A percentile compares a stretch with the other conserved stretches of the same genome.
Evolutionary conservation across 2,888 invertebrate genomes (phyloP).

Genomic region (Chironomus riparius): DNA sequence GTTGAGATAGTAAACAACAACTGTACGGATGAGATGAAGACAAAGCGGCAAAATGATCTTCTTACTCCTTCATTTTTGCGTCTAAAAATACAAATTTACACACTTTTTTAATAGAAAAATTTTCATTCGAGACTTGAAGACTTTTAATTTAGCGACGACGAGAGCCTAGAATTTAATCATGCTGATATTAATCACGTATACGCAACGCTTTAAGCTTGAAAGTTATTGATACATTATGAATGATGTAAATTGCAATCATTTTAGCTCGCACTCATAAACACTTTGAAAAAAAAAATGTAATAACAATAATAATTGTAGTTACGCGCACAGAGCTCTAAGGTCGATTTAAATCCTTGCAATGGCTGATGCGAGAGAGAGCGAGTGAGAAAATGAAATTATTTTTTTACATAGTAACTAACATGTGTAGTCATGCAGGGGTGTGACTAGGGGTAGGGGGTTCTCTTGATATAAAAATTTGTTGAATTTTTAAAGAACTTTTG

Average conservation of each 20-base stretch:
- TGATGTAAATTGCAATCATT: neutral
- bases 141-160: neutral
- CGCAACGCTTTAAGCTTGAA: neutral
- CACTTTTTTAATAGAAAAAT: too few relatives aligned
- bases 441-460: too few relatives aligned
- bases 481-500: too few relatives aligned
- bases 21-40: neutral
- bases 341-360: neutral
- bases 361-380: neutral
- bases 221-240: neutral
- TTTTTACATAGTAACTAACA: too few relatives aligned
- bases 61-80: neutral
- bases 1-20: too few relatives aligned
- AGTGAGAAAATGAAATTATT: neutral
- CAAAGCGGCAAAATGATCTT: neutral
- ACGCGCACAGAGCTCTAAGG: neutral
- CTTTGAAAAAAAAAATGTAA: neutral
- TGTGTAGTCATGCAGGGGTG: too few relatives aligned
- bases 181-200: neutral
- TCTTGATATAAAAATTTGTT: too few relatives aligned
- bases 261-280: neutral
- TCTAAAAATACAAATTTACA: neutral
- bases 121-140: neutral
- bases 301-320: neutral
- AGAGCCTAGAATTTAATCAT: neutral